Conservation (phyloP, 2,888 invertebrate genomes). For the Rhyacophila evoluta region DNA sequence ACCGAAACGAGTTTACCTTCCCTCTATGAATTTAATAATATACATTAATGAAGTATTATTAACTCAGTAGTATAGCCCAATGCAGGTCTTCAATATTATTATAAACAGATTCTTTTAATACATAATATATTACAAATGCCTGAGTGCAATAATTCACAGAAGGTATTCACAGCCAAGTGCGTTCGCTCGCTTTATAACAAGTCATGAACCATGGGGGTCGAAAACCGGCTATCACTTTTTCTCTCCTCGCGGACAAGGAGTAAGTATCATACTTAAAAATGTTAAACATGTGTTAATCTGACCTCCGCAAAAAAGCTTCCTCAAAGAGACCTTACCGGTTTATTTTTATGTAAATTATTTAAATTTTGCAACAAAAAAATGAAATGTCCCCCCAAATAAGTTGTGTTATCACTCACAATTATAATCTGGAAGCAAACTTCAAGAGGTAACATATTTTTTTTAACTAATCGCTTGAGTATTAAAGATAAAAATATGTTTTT, state of each 20-base stretch:
- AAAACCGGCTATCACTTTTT: not conserved
- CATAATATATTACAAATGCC: no score
- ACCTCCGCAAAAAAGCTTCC: not conserved
- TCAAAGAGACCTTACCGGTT: not conserved
- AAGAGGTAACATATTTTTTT: not conserved
- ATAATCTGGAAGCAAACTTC: not conserved
- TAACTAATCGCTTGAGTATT: not conserved
- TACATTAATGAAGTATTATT: no score
- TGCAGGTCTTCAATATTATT: no score
- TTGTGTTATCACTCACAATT: not conserved
- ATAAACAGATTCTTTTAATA: no score
- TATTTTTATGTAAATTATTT: not conserved
- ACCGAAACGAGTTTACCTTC: no score
- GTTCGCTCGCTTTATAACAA: not conserved
- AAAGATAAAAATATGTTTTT: not conserved
- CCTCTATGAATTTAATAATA: no score
- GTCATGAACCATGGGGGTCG: not conserved
- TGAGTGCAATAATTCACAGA: not conserved
- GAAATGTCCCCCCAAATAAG: no score
- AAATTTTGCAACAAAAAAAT: not conserved
- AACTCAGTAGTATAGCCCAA: no score
- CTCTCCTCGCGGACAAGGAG: not conserved
- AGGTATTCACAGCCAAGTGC: not conserved
- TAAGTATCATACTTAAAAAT: not conserved
- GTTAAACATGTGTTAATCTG: slow-evolving; percentile 31